Conservation (phyloP, 2,888 invertebrate species). For the Poecilobothrus nobilitatus region DNA sequence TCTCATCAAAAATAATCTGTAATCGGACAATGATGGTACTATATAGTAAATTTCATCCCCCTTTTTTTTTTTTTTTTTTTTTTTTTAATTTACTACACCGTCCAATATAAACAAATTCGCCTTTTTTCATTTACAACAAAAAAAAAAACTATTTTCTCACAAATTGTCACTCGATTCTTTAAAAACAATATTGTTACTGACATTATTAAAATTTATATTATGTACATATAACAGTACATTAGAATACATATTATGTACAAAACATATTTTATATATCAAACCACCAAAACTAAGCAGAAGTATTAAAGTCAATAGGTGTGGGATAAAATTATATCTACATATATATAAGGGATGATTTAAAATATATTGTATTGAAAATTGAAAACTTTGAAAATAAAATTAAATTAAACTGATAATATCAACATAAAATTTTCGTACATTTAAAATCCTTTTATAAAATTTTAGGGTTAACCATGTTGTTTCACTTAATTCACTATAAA, state of each 20-base stretch:
- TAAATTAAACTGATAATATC: conserved; percentile 9
- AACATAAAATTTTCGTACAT: not conserved
- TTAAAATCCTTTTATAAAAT: not conserved
- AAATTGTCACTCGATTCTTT: not conserved
- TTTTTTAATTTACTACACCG: not conserved
- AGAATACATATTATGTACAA: no score
- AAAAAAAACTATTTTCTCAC: conserved; percentile 7
- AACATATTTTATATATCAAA: no score
- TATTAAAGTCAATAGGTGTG: not conserved
- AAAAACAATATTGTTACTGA: conserved; percentile 2
- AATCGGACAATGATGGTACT: no score
- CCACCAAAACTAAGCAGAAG: not conserved
- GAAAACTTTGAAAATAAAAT: no score
- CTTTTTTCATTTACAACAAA: not conserved
- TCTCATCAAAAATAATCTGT: no score
- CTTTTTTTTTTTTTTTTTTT: not conserved
- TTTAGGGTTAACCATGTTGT: not conserved
- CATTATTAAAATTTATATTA: not conserved
- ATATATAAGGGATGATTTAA: not conserved
- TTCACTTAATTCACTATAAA: not conserved
- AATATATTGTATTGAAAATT: not conserved
- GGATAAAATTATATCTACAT: not conserved
- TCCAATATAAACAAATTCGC: not conserved
- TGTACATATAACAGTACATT: no score
- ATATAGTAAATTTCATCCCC: not conserved